Base-by-base conservation (phyloP, 2,888 invertebrate genomes). In the Beris chalybata region DNA sequence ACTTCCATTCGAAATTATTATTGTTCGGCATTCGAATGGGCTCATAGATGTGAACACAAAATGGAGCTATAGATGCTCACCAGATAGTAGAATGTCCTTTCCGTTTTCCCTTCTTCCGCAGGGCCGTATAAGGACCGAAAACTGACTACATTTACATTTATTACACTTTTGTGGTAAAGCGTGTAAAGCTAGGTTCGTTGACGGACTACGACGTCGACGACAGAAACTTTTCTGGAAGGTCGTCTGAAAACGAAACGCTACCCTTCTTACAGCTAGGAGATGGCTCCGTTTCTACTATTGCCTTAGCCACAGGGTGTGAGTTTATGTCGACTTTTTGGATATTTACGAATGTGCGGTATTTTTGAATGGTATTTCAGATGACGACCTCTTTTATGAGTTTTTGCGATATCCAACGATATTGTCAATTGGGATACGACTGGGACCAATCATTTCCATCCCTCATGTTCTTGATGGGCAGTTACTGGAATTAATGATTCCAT, bases 61-160 rank as follows among this genome's bases (percentile, higher is more conserved):
- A 66, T 61, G 59, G 59, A 63, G 53, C 59, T 53, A 55, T 63
- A 67, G 63, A 67, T 67, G 44, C 22, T 30, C 29, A 4, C 13
- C 48, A 4, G 58, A 59, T 59, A 59, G 45, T 48, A 47, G 7
- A 38, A 38, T 59, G 48, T 59, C 48, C 58, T 30, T 59, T 57
- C 31, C 30, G 48, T 54, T 45, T 57, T 50, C 45, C 44, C 58
- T 58, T 31, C 43, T 58, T 43, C 43, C 22, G 32, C n/a, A 31
- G 30, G n/a, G 31, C 32, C 13, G 13, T 47, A 22, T 43, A 22
- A 43, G 56, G 65, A 32, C 45, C 32, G 57, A 65, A 57, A 58
- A 52, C 52, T 50, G 61, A 65, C 58, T 53, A 66, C 66, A 66
- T 66, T 66, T 61, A 55, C 66, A 66, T 66, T 61, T 66, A 66